Conservation (phyloP, 2,888 invertebrate genomes). For the Dolichomitus sp. region DNA sequence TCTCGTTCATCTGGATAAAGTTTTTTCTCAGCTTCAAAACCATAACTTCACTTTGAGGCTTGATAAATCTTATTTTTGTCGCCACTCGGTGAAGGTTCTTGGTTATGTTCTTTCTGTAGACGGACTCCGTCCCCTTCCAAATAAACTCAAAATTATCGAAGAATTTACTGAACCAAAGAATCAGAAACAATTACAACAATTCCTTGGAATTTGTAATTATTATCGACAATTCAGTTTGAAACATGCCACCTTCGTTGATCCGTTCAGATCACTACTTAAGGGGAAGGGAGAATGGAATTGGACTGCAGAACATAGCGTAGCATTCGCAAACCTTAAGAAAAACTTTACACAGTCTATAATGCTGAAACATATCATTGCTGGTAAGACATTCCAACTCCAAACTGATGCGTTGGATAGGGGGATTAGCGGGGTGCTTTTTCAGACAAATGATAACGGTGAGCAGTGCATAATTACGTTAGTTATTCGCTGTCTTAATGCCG, state of each 20-base stretch:
- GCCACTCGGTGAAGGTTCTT: slow-evolving; percentile 31
- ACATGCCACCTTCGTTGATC: slow-evolving; percentile 42
- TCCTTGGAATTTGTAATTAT: slow-evolving; percentile 67
- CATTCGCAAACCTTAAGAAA: background rate
- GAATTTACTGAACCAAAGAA: slow-evolving; percentile 70
- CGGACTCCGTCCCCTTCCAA: slow-evolving; percentile 36
- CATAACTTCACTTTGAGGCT: slow-evolving; percentile 72
- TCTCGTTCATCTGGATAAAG: slow-evolving; percentile 65
- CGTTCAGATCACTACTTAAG: slow-evolving; percentile 62
- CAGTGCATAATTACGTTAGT: slow-evolving; percentile 65
- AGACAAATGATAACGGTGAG: slow-evolving; percentile 37
- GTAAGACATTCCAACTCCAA: slow-evolving; percentile 60
- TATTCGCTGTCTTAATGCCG: slow-evolving; percentile 67
- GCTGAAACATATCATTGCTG: background rate
- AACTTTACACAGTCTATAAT: background rate
- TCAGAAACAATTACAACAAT: slow-evolving; percentile 64
- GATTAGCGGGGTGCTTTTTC: slow-evolving; percentile 68
- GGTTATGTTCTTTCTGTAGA: slow-evolving; percentile 47
- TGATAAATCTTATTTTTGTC: slow-evolving; percentile 70
- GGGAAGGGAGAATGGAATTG: slow-evolving; percentile 11
- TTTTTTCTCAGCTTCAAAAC: slow-evolving; percentile 66
- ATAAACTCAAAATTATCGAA: slow-evolving; percentile 65
- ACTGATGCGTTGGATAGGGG: slow-evolving; percentile 66
- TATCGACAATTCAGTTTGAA: slow-evolving; percentile 54
- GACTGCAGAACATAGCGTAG: background rate